These are phyloP conservation scores for Dasypolia templi DNA, from an alignment of 2,888 invertebrate species.

Conservation along the genomic window DNA sequence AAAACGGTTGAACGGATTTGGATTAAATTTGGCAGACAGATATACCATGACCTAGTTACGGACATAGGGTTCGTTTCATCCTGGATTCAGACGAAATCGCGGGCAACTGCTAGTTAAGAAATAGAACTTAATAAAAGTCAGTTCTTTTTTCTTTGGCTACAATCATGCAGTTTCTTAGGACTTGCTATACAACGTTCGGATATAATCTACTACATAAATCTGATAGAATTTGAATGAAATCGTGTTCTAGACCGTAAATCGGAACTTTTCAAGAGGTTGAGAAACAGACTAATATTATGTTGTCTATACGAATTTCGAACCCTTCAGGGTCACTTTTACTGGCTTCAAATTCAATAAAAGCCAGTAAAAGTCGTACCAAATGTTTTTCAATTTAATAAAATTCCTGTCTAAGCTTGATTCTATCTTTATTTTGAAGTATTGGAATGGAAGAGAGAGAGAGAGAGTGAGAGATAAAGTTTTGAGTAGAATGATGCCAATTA, in stretches of 20 bases:
- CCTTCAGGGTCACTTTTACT: not conserved
- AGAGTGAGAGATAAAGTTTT: not conserved
- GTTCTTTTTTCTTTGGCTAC: not conserved
- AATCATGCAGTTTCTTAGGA: not conserved
- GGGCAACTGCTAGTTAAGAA: too few relatives aligned
- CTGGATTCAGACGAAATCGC: too few relatives aligned
- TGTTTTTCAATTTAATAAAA: not conserved
- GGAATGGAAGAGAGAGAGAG: too few relatives aligned
- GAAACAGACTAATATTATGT: too few relatives aligned
- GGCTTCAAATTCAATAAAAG: too few relatives aligned
- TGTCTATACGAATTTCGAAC: not conserved
- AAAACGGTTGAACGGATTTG: too few relatives aligned
- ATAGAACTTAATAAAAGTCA: not conserved
- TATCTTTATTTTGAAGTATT: not conserved
- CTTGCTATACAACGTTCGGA: not conserved
- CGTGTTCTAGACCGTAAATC: not conserved
- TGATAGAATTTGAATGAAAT: not conserved
- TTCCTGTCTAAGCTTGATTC: not conserved
- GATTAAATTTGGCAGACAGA: too few relatives aligned
- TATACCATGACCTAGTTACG: too few relatives aligned
- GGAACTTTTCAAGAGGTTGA: not conserved
- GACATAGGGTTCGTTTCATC: too few relatives aligned
- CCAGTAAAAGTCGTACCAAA: not conserved
- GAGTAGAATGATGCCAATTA: conserved; percentile 24
- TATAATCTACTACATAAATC: not conserved